Conservation (phyloP, 2,888 invertebrate genomes). For the Standfussiana lucernea region DNA sequence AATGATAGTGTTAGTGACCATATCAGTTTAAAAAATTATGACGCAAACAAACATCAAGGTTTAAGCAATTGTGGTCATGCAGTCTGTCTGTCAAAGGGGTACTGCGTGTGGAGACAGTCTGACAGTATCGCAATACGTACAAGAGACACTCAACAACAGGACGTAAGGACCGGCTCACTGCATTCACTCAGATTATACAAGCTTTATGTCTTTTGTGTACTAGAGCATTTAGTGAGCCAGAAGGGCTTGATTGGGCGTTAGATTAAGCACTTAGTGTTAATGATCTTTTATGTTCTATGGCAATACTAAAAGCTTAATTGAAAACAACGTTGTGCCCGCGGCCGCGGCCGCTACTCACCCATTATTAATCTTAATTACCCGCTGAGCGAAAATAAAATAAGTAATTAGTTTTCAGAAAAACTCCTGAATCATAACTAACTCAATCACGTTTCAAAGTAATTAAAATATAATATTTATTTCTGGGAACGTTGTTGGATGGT, state of each 20-base stretch:
- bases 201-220: neutral
- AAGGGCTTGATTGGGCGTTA: neutral
- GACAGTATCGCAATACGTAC: neutral
- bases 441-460: slow-evolving; percentile 17
- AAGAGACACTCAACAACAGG: neutral
- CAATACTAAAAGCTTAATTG: neutral
- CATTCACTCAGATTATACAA: neutral
- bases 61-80: neutral
- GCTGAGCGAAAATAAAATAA: neutral
- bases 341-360: neutral
- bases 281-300: neutral
- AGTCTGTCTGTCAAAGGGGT: neutral
- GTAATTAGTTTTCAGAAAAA: neutral
- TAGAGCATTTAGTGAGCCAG: neutral
- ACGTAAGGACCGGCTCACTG: neutral
- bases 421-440: slow-evolving; percentile 1
- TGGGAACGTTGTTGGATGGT: slow-evolving; percentile 1
- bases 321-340: neutral
- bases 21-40: too few species aligned
- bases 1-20: too few species aligned
- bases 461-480: slow-evolving; percentile 24
- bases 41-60: too few species aligned
- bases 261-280: neutral
- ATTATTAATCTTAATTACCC: neutral
- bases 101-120: neutral